Evolutionary conservation across 2,888 invertebrate genomes (phyloP), one percentile per base, ranked within the genome.

Genomic region (Emmelina monodactyla): DNA sequence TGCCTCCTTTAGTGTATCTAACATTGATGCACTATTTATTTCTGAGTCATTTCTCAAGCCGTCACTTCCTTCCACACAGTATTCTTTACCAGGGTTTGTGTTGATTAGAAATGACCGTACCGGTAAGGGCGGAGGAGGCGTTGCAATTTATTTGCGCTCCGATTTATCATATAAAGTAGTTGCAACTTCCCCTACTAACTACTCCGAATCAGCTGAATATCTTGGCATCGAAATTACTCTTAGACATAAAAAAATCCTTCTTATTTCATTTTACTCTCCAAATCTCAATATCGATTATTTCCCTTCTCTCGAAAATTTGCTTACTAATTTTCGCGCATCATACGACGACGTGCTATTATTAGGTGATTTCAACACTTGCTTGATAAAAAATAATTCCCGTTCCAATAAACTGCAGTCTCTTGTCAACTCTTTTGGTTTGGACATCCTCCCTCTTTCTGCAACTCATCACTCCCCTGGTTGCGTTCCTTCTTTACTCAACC

Each of bases 281-380:
- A 14, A 29, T 25, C 29, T 22, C 16, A 22, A n/a, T n/a, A 31
- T 6, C 16, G 19, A 22, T 10, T 16, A 13, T 19, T 22, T 31
- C 10, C 6, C 5, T 15, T 34, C 32, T 31, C 13, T 36, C n/a
- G 34, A n/a, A 14, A 14, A 16, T 13, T 16, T 35, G 2, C 13
- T 43, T 1, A 37, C 40, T 13, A 11, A 38, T 10, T 9, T 45
- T 3, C 13, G 35, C 12, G 28, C 43, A 2, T 31, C 34, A 5
- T 42, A 40, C 28, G n/a, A 11, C n/a, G 36, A 42, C 22, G 33
- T 34, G 6, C 16, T 46, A n/a, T 37, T 43, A 22, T 35, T 45
- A 37, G 41, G 41, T 3, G 38, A 42, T 16, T 39, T 42, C 9
- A 44, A 44, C 22, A 43, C 41, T 3, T 34, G 36, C 28, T 30